A percentile compares a stretch with the other conserved stretches of the same genome.
phyloP scores from a whole-genome alignment of 2,113 vertebrate species.

The Phyllostomus discolor region DNA sequence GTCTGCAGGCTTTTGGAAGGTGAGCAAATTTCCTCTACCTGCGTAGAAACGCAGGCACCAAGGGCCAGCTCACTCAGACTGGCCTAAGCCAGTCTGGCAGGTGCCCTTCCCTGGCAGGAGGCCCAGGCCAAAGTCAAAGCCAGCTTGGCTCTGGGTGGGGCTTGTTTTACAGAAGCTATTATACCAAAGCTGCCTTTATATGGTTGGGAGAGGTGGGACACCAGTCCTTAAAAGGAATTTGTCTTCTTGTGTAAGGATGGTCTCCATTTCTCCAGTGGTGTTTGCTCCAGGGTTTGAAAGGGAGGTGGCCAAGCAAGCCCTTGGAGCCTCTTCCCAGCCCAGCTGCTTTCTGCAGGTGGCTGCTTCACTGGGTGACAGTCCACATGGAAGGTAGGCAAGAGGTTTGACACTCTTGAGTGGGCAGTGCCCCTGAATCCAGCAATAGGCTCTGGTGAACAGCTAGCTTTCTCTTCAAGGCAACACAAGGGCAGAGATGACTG shows the following conservation, averaged over 20 bases:
- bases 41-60: background rate
- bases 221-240: slow-evolving; percentile 56
- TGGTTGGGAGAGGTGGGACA: slow-evolving; percentile 49
- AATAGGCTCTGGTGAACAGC: background rate
- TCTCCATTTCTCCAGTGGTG: background rate
- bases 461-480: background rate
- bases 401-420: background rate
- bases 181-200: slow-evolving; percentile 43
- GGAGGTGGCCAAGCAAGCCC: background rate
- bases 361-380: background rate
- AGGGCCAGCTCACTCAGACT: slow-evolving; percentile 50
- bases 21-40: background rate
- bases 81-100: slow-evolving; percentile 70
- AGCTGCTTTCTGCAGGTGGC: background rate
- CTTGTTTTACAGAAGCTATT: slow-evolving; percentile 56
- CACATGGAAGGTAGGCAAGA: background rate
- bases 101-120: slow-evolving; percentile 56
- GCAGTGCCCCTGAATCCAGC: background rate
- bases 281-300: background rate
- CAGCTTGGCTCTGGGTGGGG: slow-evolving; percentile 58
- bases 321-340: background rate
- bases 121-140: slow-evolving; percentile 53
- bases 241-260: background rate
- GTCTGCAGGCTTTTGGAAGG: background rate
- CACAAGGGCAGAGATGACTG: background rate